Base-by-base conservation (phyloP, 30 jellyfish, hydroid and myxozoan genomes). In the Phacellophora camtschatica region DNA sequence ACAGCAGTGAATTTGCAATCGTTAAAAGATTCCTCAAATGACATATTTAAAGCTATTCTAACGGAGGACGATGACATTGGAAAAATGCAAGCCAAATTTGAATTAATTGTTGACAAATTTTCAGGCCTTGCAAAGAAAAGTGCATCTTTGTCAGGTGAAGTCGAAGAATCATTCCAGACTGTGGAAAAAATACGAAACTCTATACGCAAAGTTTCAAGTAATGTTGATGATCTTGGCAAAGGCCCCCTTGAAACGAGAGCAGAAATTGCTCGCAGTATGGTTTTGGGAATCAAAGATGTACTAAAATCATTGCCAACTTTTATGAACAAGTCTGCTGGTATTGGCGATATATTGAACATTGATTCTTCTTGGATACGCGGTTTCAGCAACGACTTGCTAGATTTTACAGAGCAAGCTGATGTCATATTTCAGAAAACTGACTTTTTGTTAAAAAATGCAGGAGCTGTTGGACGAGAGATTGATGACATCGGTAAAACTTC, bases 171-270 rank as follows among this genome's bases (percentile, higher is more conserved):
- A 11, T 92, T 43, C 66, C 57, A 66, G 46, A 62, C 95, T 18
- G 95, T 72, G 18, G 51, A 65, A 50, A 76, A 81, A 7, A 70
- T 86, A 33, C 77, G 72, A 41, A 50, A 30, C 13, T 61, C 83
- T 25, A 50, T 71, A 39, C 22, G 48, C 0, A 43, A 42, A 4
- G 64, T 92, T 23, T 71, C 81, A 1, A 42, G 31, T 5, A 54
- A 85, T 42, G 25, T 85, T 3, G 84, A 85, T 12, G 28, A 59
- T 4, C 30, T 80, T 35, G 34, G 64, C 4, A 61, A 79, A 57
- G 96, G 98, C 9, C 98, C 98, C 7, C 62, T 92, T 4, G 98
- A 92, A 48, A 55, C 88, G 12, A 55, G 95, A 20, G 58, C 90
- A 29, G 66, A 64, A 57, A 74, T 88, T 8, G 88, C 78, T 24